Percentiles rank a stretch among this genome's conserved stretches.
phyloP scores from a whole-genome alignment of 2,797 vertebrate genomes.

The Spinus pinus region DNA sequence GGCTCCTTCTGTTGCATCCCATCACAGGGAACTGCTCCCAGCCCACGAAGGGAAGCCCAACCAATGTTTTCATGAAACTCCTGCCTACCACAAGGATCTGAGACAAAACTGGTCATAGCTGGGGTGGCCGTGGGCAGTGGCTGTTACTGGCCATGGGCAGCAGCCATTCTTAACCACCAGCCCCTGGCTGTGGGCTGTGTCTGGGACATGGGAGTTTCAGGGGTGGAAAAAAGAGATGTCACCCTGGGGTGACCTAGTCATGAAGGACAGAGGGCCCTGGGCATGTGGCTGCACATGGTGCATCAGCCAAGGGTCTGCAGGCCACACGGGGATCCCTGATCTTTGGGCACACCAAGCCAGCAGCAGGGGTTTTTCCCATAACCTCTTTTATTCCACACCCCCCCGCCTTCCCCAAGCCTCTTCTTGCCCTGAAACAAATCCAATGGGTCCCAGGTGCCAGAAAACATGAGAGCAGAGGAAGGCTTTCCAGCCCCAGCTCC shows the following conservation, averaged over 20 bases:
- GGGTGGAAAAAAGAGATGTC: not conserved
- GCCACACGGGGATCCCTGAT: fast-evolving
- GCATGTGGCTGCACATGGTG: fast-evolving
- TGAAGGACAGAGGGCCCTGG: fast-evolving
- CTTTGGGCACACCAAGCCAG: not conserved
- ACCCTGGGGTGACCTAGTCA: not conserved
- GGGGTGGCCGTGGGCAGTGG: not conserved
- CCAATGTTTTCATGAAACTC: not conserved
- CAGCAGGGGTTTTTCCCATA: not conserved
- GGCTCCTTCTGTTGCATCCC: not conserved
- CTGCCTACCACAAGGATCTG: not conserved
- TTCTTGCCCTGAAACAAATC: not conserved
- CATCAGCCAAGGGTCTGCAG: not conserved
- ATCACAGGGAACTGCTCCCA: fast-evolving
- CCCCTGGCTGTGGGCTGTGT: not conserved
- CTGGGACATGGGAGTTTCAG: not conserved
- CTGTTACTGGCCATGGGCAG: not conserved
- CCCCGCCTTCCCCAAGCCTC: not conserved
- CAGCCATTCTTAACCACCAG: not conserved
- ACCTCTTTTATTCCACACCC: not conserved
- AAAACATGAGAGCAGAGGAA: not conserved
- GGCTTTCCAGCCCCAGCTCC: not conserved
- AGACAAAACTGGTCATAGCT: not conserved
- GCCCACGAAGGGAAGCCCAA: not conserved
- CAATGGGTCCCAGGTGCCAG: not conserved